Evolutionary conservation across 2,888 invertebrate species (phyloP).

Genomic region (Sesamia inferens): DNA sequence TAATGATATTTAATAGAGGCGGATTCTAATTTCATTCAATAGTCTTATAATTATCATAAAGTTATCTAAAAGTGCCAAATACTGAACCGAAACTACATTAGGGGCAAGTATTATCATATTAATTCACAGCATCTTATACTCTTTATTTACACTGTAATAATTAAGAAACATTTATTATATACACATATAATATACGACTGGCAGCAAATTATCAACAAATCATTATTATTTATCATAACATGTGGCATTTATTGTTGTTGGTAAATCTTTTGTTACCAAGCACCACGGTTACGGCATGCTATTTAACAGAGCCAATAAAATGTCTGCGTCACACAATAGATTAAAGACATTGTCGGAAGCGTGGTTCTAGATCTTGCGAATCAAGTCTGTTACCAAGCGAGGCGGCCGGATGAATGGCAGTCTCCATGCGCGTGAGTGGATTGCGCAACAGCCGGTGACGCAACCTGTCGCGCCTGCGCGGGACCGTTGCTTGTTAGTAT

Average conservation of each 20-base stretch:
- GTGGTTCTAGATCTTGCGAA: conserved; percentile 66
- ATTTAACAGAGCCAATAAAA: conserved; percentile 63
- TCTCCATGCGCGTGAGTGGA: conserved; percentile 83
- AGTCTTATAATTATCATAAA: neutral
- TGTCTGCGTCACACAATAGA: conserved; percentile 64
- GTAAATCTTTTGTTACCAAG: conserved; percentile 58
- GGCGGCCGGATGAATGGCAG: conserved; percentile 84
- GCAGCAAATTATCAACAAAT: conserved; percentile 47
- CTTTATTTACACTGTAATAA: conserved; percentile 21
- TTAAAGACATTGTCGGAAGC: conserved; percentile 70
- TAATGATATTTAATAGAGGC: conserved; percentile 26
- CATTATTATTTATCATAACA: conserved; percentile 52
- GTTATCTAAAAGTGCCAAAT: conserved; percentile 4
- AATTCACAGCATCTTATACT: conserved; percentile 14
- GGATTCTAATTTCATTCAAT: conserved; percentile 22
- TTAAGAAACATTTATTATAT: conserved; percentile 38
- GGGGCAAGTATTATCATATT: conserved; percentile 13
- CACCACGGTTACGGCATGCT: conserved; percentile 54
- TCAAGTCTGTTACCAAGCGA: conserved; percentile 80
- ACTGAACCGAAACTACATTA: conserved; percentile 16
- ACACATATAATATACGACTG: conserved; percentile 18
- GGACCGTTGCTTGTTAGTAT: conserved; percentile 85
- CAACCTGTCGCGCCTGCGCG: conserved; percentile 79
- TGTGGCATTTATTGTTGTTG: conserved; percentile 54
- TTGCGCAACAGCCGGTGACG: conserved; percentile 83